A percentile compares a stretch with the other conserved stretches of the same genome.
phyloP scores from a whole-genome alignment of 2,888 invertebrate genomes.

The Nephrotoma appendiculata region DNA sequence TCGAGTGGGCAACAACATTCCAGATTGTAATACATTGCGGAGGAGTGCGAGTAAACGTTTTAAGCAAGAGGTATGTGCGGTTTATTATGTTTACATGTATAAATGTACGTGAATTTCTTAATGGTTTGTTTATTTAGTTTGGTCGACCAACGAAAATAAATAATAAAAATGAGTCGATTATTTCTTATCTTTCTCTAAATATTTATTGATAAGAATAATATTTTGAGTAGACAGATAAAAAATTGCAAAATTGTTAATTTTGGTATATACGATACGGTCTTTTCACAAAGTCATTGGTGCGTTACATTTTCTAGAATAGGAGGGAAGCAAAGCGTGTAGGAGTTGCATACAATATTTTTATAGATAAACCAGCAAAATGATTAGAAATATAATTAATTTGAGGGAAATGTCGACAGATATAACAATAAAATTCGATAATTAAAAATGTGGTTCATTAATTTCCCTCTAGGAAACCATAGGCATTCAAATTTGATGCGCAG shows the following conservation, averaged over 20 bases:
- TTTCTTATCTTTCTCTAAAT: not conserved
- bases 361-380: no score
- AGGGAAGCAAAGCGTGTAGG: not conserved
- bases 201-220: not conserved
- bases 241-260: not conserved
- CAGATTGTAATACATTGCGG: slow-evolving; percentile 58
- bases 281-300: not conserved
- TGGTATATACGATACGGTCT: not conserved
- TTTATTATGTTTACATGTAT: not conserved
- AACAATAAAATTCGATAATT: no score
- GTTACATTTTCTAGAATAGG: not conserved
- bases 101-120: not conserved
- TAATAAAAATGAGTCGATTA: not conserved
- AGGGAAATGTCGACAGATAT: no score
- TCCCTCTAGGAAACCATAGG: no score
- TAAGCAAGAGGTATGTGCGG: slow-evolving; percentile 35
- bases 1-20: slow-evolving; percentile 18
- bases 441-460: no score
- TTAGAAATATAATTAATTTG: no score
- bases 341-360: not conserved
- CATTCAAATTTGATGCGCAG: no score
- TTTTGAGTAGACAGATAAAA: not conserved
- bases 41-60: slow-evolving; percentile 69
- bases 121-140: not conserved
- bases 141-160: not conserved